Evolutionary conservation across 2,113 vertebrate genomes (phyloP).

Genomic region (Salvelinus alpinus): DNA sequence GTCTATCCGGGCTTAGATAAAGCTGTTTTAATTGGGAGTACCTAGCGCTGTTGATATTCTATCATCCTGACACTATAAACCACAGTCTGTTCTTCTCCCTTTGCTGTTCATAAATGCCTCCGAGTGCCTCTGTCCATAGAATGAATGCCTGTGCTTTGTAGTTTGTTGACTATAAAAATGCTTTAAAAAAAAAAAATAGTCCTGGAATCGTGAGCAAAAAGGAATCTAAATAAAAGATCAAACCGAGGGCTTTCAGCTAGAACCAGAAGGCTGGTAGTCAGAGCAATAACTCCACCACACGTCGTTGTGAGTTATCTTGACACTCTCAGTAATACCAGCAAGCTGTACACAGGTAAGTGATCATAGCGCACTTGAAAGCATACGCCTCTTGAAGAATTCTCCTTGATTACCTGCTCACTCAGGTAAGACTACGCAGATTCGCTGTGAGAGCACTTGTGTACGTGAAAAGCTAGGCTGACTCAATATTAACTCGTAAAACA

Average conservation of each 20-base stretch:
- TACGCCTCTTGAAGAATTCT: not conserved
- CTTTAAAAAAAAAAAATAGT: slow-evolving; percentile 47
- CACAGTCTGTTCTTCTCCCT: not conserved
- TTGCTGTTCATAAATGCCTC: not conserved
- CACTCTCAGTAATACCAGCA: not conserved
- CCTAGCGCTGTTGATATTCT: slow-evolving; percentile 3
- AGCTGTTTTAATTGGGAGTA: no score
- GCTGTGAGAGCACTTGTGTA: no score
- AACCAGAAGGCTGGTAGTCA: slow-evolving; percentile 65
- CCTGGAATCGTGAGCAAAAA: slow-evolving; percentile 73
- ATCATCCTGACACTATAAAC: slow-evolving; percentile 15
- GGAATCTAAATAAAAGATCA: slow-evolving; percentile 77
- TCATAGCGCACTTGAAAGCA: not conserved
- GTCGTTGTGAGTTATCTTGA: slow-evolving; percentile 66
- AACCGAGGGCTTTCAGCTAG: slow-evolving; percentile 51
- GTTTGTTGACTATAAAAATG: slow-evolving; percentile 69
- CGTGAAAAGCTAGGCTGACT: no score
- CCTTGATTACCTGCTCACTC: no score
- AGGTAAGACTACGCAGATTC: no score
- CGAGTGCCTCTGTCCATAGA: slow-evolving; percentile 1
- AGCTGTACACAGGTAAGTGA: not conserved
- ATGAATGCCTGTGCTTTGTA: no score
- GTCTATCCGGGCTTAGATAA: no score
- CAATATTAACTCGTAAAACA: no score
- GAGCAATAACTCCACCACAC: slow-evolving; percentile 67